Percentiles rank a stretch among this genome's conserved stretches.
Conservation (phyloP, 2,113 vertebrate genomes). For the Lagenorhynchus albirostris region DNA sequence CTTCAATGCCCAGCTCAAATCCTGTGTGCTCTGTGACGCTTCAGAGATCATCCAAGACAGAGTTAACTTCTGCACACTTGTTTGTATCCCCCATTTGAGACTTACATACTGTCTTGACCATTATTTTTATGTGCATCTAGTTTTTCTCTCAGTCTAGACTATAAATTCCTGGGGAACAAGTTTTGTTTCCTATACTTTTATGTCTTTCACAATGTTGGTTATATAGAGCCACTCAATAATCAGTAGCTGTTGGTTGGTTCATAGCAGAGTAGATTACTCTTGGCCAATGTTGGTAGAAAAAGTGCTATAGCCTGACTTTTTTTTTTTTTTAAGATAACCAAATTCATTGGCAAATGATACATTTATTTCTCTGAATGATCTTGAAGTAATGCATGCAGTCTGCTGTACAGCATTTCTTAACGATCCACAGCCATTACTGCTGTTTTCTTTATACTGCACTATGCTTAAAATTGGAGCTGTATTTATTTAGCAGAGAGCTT, state of each 20-base stretch:
- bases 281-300: not conserved
- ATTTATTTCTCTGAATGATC: not conserved
- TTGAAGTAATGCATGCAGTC: not conserved
- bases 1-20: not conserved
- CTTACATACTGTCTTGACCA: not conserved
- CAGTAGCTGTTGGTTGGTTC: not conserved
- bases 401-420: not conserved
- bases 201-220: not conserved
- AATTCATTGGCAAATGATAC: not conserved
- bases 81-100: not conserved
- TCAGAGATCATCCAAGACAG: not conserved
- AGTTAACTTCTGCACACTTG: not conserved
- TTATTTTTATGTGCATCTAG: not conserved
- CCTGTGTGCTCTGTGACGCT: not conserved
- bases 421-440: not conserved
- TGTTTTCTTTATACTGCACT: not conserved
- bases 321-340: not conserved
- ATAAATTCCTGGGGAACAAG: not conserved
- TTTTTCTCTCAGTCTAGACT: not conserved
- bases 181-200: not conserved
- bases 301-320: not conserved
- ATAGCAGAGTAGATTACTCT: not conserved
- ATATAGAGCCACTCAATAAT: not conserved
- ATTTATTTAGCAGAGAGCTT: not conserved
- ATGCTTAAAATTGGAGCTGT: not conserved